phyloP scores from a whole-genome alignment of 2,113 vertebrate species.

The Struthio camelus region DNA sequence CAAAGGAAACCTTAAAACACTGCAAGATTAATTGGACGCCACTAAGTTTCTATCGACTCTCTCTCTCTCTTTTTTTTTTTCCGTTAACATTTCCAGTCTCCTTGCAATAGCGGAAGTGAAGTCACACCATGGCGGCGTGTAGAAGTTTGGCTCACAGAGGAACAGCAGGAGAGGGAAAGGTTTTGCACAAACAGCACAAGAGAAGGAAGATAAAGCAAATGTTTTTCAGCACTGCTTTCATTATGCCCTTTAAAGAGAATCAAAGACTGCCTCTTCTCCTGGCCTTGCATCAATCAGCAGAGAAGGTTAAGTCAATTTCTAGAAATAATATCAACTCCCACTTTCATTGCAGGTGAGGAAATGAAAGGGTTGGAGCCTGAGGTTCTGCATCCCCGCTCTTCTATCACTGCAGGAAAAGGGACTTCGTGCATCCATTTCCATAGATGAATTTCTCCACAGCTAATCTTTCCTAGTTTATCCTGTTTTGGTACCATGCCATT shows the following conservation, averaged over 20 bases:
- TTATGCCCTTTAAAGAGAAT: not conserved
- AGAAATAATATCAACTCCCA: not conserved
- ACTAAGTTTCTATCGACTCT: not conserved
- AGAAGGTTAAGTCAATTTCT: not conserved
- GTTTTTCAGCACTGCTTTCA: not conserved
- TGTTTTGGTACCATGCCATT: not conserved
- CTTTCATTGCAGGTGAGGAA: not conserved
- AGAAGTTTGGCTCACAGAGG: slow-evolving; percentile 6
- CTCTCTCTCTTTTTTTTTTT: too few relatives aligned
- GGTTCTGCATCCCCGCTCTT: not conserved
- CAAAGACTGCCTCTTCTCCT: not conserved
- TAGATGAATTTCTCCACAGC: not conserved
- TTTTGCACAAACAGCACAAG: not conserved
- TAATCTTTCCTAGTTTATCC: not conserved
- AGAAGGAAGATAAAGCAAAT: not conserved
- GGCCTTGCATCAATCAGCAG: not conserved
- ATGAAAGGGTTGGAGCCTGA: not conserved
- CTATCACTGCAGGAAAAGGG: not conserved
- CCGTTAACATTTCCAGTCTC: not conserved
- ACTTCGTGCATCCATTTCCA: not conserved
- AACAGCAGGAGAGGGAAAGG: not conserved
- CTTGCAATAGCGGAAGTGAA: not conserved
- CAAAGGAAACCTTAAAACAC: not conserved
- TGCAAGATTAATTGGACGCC: not conserved
- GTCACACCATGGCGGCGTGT: not conserved